Base-by-base conservation (phyloP, 2,797 vertebrate genomes). In the Eupleurogrammus muticus region DNA sequence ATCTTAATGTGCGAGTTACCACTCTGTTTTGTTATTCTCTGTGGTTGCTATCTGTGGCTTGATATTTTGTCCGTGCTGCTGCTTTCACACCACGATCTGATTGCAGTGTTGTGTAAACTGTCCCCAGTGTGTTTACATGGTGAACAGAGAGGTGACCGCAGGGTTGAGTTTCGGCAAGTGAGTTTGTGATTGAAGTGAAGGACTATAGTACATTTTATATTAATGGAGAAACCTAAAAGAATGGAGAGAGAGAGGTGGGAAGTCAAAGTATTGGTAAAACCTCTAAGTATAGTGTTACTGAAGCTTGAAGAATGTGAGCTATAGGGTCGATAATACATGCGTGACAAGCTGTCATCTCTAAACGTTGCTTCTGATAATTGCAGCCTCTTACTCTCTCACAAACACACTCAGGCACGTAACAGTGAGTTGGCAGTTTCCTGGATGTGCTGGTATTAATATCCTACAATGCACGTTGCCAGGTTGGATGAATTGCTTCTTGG, bases 51-150 rank as follows among this genome's bases (percentile, higher is more conserved):
- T 78, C 71, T 78, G 55, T 28, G 32, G 61, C 61, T 49, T 50
- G n/a, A 48, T 62, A 53, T 51, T 71, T 55, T 70, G 65, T 35
- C 47, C 77, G 71, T 55, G 42, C 23, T 11, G 21, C 7, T 0
- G 16, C 58, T 71, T 72, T 50, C 12, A 61, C 57, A 71, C 54
- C 66, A 57, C 8, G 72, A 77, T 82, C 59, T 34, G 75, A 78
- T 82, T 74, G 75, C 63, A 54, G 66, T 69, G 84, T 81, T 92
- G 81, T 87, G 78, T 73, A 66, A 83, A 74, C 32, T 0, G n/a
- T 56, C 40, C 56, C 54, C 51, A 38, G 58, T 35, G 59, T 76
- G 66, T 82, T 80, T 82, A 75, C 65, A 34, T 17, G 21, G n/a
- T 28, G 48, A 74, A 70, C 66, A 44, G 38, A 58, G 63, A 50